Conservation (phyloP, 2,888 invertebrate species). For the Tetrapedia diversipes region DNA sequence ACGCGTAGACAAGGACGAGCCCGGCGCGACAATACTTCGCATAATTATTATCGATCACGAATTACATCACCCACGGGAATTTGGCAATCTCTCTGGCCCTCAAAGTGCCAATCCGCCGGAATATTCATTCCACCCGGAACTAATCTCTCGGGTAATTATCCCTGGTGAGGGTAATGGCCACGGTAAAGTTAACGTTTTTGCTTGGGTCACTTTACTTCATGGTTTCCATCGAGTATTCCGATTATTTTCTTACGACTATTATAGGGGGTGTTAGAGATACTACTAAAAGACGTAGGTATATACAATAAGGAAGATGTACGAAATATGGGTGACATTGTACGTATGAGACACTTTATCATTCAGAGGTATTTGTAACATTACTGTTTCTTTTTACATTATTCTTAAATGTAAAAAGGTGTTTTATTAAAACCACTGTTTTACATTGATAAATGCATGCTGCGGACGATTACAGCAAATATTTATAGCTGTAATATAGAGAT, state of each 20-base stretch:
- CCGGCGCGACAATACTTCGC: slow-evolving; percentile 53
- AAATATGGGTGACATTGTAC: no score
- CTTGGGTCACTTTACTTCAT: slow-evolving; percentile 18
- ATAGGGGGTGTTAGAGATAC: no score
- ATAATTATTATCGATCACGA: slow-evolving; percentile 71
- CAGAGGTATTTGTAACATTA: no score
- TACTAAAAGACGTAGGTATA: no score
- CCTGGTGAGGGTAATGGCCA: slow-evolving; percentile 32
- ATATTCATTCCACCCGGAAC: slow-evolving; percentile 66
- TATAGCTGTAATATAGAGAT: no score
- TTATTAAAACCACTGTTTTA: no score
- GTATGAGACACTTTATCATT: no score
- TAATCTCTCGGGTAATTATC: slow-evolving; percentile 67
- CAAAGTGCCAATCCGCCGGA: slow-evolving; percentile 63
- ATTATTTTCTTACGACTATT: background rate
- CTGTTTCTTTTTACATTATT: no score
- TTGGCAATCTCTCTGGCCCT: slow-evolving; percentile 43
- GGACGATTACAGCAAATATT: no score
- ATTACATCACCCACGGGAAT: slow-evolving; percentile 64
- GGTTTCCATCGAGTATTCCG: background rate
- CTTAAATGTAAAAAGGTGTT: no score
- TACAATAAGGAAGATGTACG: no score
- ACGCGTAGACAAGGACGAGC: slow-evolving; percentile 25
- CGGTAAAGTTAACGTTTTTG: slow-evolving; percentile 29
- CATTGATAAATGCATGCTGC: no score